phyloP scores from a whole-genome alignment of 2,113 vertebrate genomes.

The Microtus richardsoni region DNA sequence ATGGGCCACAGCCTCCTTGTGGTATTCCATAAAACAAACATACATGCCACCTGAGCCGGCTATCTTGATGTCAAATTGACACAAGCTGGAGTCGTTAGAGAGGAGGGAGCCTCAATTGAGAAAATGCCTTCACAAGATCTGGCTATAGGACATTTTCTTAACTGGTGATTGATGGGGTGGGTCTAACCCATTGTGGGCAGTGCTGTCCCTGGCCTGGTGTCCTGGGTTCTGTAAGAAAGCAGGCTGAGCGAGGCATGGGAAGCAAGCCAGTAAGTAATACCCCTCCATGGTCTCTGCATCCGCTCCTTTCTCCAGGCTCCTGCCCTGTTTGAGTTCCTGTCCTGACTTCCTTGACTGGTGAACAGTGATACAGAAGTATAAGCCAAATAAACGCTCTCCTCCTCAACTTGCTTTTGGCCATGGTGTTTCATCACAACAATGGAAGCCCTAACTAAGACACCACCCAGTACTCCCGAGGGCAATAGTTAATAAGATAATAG shows the following conservation, averaged over 20 bases:
- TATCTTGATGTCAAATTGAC: not conserved
- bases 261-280: not conserved
- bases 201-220: not conserved
- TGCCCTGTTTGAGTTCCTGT: not conserved
- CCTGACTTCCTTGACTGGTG: not conserved
- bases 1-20: slow-evolving; percentile 39
- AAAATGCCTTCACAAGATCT: not conserved
- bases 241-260: not conserved
- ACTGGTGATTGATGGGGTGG: not conserved
- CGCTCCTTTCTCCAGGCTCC: not conserved
- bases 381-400: not conserved
- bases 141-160: not conserved
- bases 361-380: not conserved
- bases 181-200: not conserved
- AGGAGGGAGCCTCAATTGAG: not conserved
- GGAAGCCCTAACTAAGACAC: not conserved
- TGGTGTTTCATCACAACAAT: not conserved
- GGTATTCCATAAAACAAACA: slow-evolving; percentile 3
- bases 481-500: slow-evolving; percentile 59
- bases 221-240: not conserved
- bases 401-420: not conserved
- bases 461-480: not conserved
- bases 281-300: not conserved
- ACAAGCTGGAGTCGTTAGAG: not conserved
- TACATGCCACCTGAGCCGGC: not conserved